Percentiles rank a stretch among this genome's conserved stretches.
These are phyloP conservation scores for Pogonomyrmex californicus DNA, from an alignment of 1,140 invertebrate species.

Conservation along the genomic window DNA sequence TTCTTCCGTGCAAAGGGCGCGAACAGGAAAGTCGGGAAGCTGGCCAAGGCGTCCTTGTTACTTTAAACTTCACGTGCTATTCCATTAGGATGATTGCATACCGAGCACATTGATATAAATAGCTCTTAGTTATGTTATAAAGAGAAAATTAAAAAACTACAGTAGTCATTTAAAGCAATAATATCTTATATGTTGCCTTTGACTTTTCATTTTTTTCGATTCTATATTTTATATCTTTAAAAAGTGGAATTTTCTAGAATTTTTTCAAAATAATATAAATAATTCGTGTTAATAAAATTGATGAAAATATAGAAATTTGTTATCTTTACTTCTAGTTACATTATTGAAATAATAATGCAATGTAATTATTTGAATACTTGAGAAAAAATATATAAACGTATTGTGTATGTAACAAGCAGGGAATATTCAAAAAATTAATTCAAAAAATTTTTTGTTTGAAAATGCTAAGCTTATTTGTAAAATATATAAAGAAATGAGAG, in stretches of 20 bases:
- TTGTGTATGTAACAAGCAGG: neutral
- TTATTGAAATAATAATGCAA: neutral
- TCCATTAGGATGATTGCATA: slow-evolving; percentile 64
- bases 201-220: neutral
- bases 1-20: slow-evolving; percentile 56
- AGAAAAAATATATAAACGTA: neutral
- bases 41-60: slow-evolving; percentile 52
- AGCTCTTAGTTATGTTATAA: slow-evolving; percentile 46
- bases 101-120: slow-evolving; percentile 56
- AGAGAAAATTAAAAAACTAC: neutral
- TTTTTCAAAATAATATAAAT: neutral
- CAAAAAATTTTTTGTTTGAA: neutral
- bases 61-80: slow-evolving; percentile 59
- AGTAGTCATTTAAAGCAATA: slow-evolving; percentile 17
- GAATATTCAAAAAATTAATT: neutral
- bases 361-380: neutral
- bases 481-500: no score
- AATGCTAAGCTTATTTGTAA: neutral
- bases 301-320: neutral
- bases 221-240: neutral
- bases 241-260: neutral
- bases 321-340: neutral
- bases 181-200: neutral
- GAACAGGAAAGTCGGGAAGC: slow-evolving; percentile 64
- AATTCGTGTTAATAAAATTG: neutral